Evolutionary conservation across 2,888 invertebrate genomes (phyloP), one percentile per base, ranked within the genome.

Genomic region (Gymnocheta viridis): DNA sequence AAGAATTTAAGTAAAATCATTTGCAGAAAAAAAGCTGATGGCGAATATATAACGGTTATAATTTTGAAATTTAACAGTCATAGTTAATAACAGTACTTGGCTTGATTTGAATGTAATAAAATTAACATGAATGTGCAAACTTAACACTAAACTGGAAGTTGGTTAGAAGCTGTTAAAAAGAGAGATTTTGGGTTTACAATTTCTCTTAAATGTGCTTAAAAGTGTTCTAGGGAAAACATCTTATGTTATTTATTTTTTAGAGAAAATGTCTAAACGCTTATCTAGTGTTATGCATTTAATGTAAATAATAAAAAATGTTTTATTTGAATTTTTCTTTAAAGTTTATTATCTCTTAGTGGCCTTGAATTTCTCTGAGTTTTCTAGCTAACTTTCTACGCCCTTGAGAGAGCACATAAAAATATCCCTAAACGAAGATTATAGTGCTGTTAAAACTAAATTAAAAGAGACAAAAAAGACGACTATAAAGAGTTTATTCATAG

Each of bases 321-420:
- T n/a, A n/a, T n/a, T n/a, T n/a, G n/a, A n/a, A n/a, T n/a, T n/a
- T n/a, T n/a, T n/a, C n/a, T n/a, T n/a, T n/a, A n/a, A n/a, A n/a
- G n/a, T 44, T 27, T n/a, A 1, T 32, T 22, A 10, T 35, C 58
- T 12, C 10, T 32, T 38, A 41, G 19, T 67, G 80, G 51, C 83
- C 80, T 84, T 84, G 83, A 84, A 72, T 47, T 9, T 38, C 38
- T 24, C 10, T 22, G 24, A 27, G 38, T 19, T 14, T 56, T 44
- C 24, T 66, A 76, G 38, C n/a, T 22, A 54, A 14, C n/a, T 29
- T 62, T 44, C 47, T 81, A 84, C 84, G 81, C 84, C 84, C 77
- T 81, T 84, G 77, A 77, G 77, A 77, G 67, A 51, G 47, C 9
- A 47, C 0, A 3, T 12, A 1, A 49, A n/a, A 5, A n/a, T 17